phyloP scores from a whole-genome alignment of 2,888 invertebrate genomes.

The Operophtera brumata region DNA sequence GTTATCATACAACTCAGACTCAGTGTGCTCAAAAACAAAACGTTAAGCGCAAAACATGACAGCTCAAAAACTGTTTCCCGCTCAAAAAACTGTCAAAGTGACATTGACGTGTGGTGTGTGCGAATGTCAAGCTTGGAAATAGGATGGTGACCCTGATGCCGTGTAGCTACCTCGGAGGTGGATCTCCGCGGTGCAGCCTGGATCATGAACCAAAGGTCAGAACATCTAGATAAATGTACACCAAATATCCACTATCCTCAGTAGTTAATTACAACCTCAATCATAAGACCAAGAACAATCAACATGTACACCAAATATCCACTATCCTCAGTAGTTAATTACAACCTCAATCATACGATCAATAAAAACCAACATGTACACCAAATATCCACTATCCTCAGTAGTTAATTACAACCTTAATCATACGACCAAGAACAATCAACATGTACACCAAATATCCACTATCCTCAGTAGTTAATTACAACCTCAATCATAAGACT shows the following conservation, averaged over 20 bases:
- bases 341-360: constrained; percentile 29
- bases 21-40: constrained; percentile 53
- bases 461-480: neutral
- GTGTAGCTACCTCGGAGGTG: constrained; percentile 82
- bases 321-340: neutral
- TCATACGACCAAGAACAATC: constrained; percentile 27
- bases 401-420: constrained; percentile 21
- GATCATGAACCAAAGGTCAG: constrained; percentile 79
- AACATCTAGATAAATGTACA: constrained; percentile 24
- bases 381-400: constrained; percentile 3
- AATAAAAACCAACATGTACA: constrained; percentile 27
- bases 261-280: neutral
- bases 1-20: constrained; percentile 37
- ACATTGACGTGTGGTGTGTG: constrained; percentile 53
- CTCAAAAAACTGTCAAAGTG: constrained; percentile 69
- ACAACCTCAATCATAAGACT: constrained; percentile 28
- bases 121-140: constrained; percentile 51
- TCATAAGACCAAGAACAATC: constrained; percentile 15
- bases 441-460: too few relatives aligned
- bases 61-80: constrained; percentile 59
- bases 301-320: too few relatives aligned
- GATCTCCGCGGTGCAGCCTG: constrained; percentile 77
- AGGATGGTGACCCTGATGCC: constrained; percentile 85
- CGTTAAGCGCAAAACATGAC: constrained; percentile 60
- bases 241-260: constrained; percentile 11